A percentile compares a stretch with the other conserved stretches of the same genome.
These are phyloP conservation scores for Gymnopithys bicolor DNA, from an alignment of 2,797 vertebrate genomes.

Conservation along the genomic window DNA sequence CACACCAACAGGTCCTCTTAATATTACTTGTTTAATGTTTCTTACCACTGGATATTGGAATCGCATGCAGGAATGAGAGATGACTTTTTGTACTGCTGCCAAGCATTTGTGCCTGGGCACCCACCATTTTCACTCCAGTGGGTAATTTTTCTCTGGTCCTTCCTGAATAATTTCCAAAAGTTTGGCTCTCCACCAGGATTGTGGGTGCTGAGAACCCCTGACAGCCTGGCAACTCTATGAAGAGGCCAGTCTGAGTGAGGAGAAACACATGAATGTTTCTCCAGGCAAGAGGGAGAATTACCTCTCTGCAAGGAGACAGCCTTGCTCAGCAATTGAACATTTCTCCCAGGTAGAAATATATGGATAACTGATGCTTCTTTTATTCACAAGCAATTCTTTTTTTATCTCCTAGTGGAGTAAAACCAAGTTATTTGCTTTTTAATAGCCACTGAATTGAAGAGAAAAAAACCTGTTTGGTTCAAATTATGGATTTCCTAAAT, in stretches of 20 bases:
- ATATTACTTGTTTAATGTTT: neutral
- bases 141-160: neutral
- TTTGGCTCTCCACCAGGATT: neutral
- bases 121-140: neutral
- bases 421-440: neutral
- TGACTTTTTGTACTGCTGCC: neutral
- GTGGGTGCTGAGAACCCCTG: neutral
- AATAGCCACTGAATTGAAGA: neutral
- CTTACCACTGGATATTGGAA: neutral
- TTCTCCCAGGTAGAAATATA: neutral
- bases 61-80: neutral
- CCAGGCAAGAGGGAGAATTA: neutral
- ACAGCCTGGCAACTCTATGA: neutral
- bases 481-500: neutral
- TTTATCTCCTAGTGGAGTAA: neutral
- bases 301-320: neutral
- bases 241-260: neutral
- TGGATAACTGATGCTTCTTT: neutral
- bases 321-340: neutral
- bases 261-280: neutral
- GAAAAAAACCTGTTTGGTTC: neutral
- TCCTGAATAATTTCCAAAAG: neutral
- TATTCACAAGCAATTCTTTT: neutral
- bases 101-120: neutral
- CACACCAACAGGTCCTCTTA: accelerated